Conservation (phyloP, 2,113 vertebrate species). For the Pygoscelis adeliae region DNA sequence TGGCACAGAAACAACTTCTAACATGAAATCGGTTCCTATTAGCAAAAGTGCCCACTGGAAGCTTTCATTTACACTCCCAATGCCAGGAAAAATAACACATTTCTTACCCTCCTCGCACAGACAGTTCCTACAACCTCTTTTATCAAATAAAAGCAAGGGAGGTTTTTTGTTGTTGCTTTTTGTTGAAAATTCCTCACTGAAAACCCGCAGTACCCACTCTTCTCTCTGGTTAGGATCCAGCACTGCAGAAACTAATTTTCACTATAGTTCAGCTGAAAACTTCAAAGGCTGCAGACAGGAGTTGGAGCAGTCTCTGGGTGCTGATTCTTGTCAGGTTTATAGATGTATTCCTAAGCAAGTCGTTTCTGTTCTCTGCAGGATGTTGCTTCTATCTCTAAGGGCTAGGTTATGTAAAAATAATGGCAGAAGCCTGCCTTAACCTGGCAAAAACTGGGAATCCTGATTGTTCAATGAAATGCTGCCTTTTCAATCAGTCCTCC, state of each 20-base stretch:
- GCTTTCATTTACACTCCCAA: neutral
- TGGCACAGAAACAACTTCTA: neutral
- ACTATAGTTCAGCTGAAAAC: conserved; percentile 60
- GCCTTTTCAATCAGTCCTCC: conserved; percentile 2
- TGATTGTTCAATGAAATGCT: neutral
- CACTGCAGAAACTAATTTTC: conserved; percentile 67
- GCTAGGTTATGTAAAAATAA: conserved; percentile 61
- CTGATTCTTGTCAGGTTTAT: conserved; percentile 72
- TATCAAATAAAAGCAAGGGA: neutral
- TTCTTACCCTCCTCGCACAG: neutral
- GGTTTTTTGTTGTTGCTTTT: neutral
- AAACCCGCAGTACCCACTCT: conserved; percentile 20
- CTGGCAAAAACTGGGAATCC: neutral
- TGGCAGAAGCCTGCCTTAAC: conserved; percentile 34
- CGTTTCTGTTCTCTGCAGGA: conserved; percentile 63
- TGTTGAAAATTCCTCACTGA: conserved; percentile 19
- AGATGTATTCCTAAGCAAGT: conserved; percentile 68
- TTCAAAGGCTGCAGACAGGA: conserved; percentile 57
- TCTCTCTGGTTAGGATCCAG: conserved; percentile 57
- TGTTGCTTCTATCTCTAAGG: conserved; percentile 56
- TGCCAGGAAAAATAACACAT: neutral
- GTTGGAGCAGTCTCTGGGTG: conserved; percentile 65
- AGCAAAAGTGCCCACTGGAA: neutral
- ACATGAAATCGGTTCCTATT: neutral
- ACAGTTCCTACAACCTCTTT: neutral